Conservation (phyloP, 2,113 vertebrate genomes). For the Galbula dea region DNA sequence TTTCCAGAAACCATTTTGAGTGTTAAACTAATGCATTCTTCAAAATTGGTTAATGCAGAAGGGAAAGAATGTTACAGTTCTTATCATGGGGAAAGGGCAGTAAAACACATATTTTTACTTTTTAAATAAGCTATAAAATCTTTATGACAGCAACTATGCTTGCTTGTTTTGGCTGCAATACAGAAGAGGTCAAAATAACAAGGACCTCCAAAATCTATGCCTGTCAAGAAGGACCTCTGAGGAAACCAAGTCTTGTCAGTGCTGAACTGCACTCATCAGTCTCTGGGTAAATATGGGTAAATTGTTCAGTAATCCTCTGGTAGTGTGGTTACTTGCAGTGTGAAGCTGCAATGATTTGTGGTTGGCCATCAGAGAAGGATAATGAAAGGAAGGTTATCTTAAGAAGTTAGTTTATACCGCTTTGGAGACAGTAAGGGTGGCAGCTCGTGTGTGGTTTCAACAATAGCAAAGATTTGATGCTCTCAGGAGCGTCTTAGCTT, state of each 20-base stretch:
- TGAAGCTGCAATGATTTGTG: accelerated
- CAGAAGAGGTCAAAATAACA: background rate
- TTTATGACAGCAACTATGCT: background rate
- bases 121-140: background rate
- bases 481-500: background rate
- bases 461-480: background rate
- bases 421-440: background rate
- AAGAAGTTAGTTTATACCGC: accelerated
- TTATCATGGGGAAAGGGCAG: background rate
- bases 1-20: background rate
- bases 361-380: background rate
- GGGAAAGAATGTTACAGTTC: background rate
- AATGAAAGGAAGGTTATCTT: background rate
- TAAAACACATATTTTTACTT: background rate
- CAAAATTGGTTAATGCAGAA: accelerated
- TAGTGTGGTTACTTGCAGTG: background rate
- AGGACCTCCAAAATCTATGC: background rate
- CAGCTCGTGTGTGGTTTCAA: background rate
- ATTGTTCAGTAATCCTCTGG: background rate
- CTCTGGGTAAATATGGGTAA: background rate
- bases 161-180: background rate
- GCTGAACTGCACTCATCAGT: background rate
- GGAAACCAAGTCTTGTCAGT: background rate
- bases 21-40: background rate
- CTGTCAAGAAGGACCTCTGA: background rate